These are phyloP conservation scores for Hemithea aestivaria DNA, from an alignment of 2,888 invertebrate species.

Conservation along the genomic window DNA sequence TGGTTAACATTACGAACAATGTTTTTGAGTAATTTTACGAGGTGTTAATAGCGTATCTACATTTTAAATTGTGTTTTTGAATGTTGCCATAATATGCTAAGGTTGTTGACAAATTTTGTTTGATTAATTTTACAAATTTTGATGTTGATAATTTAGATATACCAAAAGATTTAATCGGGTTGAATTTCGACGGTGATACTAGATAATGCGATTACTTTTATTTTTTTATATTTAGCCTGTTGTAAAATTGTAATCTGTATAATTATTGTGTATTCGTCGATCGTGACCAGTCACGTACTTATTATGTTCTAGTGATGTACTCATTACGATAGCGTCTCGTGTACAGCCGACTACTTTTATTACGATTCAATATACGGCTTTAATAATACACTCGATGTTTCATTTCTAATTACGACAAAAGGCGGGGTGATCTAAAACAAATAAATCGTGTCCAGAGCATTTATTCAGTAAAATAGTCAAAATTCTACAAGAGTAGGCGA, in stretches of 20 bases:
- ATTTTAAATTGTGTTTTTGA: slow-evolving; percentile 38
- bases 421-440: slow-evolving; percentile 17
- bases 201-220: slow-evolving; percentile 57
- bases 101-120: slow-evolving; percentile 45
- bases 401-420: slow-evolving; percentile 7
- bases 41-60: slow-evolving; percentile 14
- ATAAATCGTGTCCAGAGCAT: slow-evolving; percentile 61
- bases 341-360: slow-evolving; percentile 53
- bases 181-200: slow-evolving; percentile 63
- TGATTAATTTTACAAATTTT: slow-evolving; percentile 14
- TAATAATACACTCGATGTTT: slow-evolving; percentile 43
- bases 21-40: slow-evolving; percentile 10
- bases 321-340: slow-evolving; percentile 44
- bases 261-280: slow-evolving; percentile 49
- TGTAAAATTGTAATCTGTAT: slow-evolving; percentile 41
- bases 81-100: slow-evolving; percentile 56
- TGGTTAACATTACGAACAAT: slow-evolving; percentile 1
- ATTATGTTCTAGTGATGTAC: slow-evolving; percentile 33
- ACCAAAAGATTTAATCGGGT: slow-evolving; percentile 55
- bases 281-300: slow-evolving; percentile 23
- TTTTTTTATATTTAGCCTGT: slow-evolving; percentile 50
- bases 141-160: slow-evolving; percentile 51
- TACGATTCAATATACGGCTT: slow-evolving; percentile 69
- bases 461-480: slow-evolving; percentile 78
- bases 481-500: slow-evolving; percentile 78